A percentile compares a stretch with the other conserved stretches of the same genome.
phyloP scores from a whole-genome alignment of 2,797 vertebrate genomes.

The Myioborus melanocephalus region DNA sequence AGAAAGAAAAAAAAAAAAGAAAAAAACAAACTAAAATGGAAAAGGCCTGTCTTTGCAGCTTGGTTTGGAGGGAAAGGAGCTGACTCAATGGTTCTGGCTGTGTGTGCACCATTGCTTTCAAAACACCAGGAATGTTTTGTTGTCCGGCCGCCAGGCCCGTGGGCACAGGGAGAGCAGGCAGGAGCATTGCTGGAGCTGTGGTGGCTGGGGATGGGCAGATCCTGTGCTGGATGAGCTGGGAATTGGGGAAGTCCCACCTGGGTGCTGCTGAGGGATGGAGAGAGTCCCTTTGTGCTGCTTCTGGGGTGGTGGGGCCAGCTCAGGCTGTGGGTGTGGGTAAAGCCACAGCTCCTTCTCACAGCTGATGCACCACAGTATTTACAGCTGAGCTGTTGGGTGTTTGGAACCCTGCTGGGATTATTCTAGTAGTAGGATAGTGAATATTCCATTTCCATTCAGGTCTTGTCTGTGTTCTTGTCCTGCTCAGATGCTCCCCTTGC shows the following conservation, averaged over 20 bases:
- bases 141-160: not conserved
- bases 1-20: not conserved
- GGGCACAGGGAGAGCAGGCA: not conserved
- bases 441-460: not conserved
- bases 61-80: not conserved
- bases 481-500: not conserved
- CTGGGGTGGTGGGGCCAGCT: not conserved
- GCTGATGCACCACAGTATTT: not conserved
- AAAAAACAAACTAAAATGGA: not conserved
- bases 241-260: not conserved
- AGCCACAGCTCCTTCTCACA: not conserved
- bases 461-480: not conserved
- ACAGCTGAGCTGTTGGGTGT: not conserved
- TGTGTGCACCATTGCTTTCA: not conserved
- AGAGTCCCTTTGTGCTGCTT: not conserved
- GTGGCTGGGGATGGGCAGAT: not conserved
- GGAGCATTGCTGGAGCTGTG: not conserved
- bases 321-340: not conserved
- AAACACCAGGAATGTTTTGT: not conserved
- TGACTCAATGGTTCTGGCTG: not conserved
- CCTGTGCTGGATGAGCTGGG: not conserved
- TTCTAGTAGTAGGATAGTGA: fast-evolving
- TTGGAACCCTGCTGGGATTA: not conserved
- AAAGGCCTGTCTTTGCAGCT: not conserved
- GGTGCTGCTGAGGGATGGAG: not conserved